These are phyloP conservation scores for Lepus townsendii DNA, from an alignment of 2,797 vertebrate species.

Conservation along the genomic window DNA sequence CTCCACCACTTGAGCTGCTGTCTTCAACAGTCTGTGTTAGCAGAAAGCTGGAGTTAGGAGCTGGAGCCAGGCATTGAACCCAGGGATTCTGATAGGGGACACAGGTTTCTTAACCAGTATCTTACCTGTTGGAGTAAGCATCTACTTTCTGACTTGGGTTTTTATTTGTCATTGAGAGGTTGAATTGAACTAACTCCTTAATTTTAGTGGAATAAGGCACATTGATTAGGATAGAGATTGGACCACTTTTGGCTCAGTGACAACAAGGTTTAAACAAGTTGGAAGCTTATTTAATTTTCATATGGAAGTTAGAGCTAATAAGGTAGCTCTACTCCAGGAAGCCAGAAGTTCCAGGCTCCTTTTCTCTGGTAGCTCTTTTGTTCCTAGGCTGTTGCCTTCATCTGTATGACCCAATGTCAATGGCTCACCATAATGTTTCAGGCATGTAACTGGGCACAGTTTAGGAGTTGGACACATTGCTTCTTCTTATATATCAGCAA, in stretches of 20 bases:
- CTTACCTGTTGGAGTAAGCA: too few relatives aligned
- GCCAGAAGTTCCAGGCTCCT: not conserved
- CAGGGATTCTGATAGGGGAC: too few relatives aligned
- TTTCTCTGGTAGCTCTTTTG: conserved; percentile 13
- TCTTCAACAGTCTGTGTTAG: too few relatives aligned
- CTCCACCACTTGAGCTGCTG: too few relatives aligned
- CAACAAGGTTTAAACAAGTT: conserved; percentile 20
- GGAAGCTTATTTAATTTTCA: conserved; percentile 34
- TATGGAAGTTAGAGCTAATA: not conserved
- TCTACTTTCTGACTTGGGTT: not conserved
- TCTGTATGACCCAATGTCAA: not conserved
- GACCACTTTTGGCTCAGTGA: not conserved
- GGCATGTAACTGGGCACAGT: not conserved
- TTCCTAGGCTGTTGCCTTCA: conserved; percentile 18
- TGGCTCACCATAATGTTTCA: not conserved
- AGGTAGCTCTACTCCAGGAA: not conserved
- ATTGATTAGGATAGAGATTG: not conserved
- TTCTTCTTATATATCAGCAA: not conserved
- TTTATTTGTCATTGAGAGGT: not conserved
- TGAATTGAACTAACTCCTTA: conserved; percentile 10
- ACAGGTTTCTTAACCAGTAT: too few relatives aligned
- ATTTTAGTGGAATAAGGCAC: conserved; percentile 2
- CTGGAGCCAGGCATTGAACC: too few relatives aligned
- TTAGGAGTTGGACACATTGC: not conserved
- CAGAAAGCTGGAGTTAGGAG: too few relatives aligned